A percentile compares a stretch with the other conserved stretches of the same genome.
phyloP scores from a whole-genome alignment of 2,888 invertebrate genomes.

The Lasioglossum villosulum region DNA sequence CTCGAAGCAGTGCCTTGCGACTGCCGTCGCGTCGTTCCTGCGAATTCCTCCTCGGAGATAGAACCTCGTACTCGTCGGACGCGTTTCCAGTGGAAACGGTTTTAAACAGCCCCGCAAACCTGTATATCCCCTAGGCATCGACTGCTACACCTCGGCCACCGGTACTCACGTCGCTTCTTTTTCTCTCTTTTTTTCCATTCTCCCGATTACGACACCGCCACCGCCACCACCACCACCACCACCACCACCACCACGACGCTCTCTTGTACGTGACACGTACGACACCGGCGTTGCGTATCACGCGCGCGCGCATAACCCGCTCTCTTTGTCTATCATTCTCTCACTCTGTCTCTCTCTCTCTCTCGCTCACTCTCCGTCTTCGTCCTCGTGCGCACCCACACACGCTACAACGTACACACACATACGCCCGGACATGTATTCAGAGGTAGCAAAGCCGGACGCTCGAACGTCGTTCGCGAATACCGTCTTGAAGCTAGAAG shows the following conservation, averaged over 20 bases:
- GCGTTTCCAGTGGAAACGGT: conserved; percentile 30
- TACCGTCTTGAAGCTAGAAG: conserved; percentile 47
- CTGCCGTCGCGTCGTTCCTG: background rate
- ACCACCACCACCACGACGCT: background rate
- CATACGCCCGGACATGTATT: conserved; percentile 14
- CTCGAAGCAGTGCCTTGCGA: background rate
- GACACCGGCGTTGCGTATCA: conserved; percentile 37
- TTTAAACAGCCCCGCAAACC: conserved; percentile 22
- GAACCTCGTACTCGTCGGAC: background rate
- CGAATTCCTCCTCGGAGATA: background rate
- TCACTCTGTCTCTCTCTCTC: too few species aligned
- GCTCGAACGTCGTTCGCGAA: conserved; percentile 54
- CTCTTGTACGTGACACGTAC: conserved; percentile 19
- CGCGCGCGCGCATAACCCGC: conserved; percentile 2
- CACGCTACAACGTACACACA: background rate
- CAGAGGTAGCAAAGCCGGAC: conserved; percentile 60
- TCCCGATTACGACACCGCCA: conserved; percentile 29
- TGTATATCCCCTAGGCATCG: conserved; percentile 10
- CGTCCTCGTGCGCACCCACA: conserved; percentile 18
- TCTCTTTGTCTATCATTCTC: background rate
- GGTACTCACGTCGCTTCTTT: conserved; percentile 39
- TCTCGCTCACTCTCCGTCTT: background rate
- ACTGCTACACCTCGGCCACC: background rate
- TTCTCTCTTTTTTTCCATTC: conserved; percentile 41
- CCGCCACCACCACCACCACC: too few species aligned